Conservation (phyloP, 2,888 invertebrate genomes). For the Aricia artaxerxes region DNA sequence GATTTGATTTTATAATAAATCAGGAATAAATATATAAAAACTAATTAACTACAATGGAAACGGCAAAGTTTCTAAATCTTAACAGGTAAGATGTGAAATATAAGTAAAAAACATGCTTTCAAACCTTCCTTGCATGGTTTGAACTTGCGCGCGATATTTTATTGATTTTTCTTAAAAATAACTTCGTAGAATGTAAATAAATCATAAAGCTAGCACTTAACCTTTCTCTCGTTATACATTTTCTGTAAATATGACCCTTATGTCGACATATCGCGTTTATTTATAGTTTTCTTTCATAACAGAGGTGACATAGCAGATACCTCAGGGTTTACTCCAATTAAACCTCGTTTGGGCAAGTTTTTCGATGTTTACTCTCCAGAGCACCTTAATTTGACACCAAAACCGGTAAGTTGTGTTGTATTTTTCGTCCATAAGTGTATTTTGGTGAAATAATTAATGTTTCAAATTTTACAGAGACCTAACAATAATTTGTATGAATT, state of each 20-base stretch:
- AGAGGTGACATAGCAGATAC: slow-evolving; percentile 48
- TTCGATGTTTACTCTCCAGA: slow-evolving; percentile 73
- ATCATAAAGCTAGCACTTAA: slow-evolving; percentile 64
- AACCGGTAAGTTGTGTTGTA: slow-evolving; percentile 57
- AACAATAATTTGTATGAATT: slow-evolving; percentile 49
- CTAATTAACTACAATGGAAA: slow-evolving; percentile 50
- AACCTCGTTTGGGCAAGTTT: slow-evolving; percentile 68
- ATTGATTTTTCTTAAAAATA: slow-evolving; percentile 79
- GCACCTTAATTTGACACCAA: slow-evolving; percentile 73
- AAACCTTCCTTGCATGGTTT: slow-evolving; percentile 48
- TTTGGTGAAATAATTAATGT: not conserved
- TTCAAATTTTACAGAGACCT: slow-evolving; percentile 51
- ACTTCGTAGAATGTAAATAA: slow-evolving; percentile 76
- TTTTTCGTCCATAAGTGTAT: not conserved
- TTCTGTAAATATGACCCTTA: slow-evolving; percentile 23
- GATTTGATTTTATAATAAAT: not conserved
- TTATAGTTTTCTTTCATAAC: slow-evolving; percentile 29
- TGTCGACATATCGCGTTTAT: slow-evolving; percentile 18
- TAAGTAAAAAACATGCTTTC: not conserved
- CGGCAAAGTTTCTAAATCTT: slow-evolving; percentile 46
- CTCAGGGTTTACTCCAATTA: slow-evolving; percentile 60
- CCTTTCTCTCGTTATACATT: slow-evolving; percentile 48
- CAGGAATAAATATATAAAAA: slow-evolving; percentile 28
- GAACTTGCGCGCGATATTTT: slow-evolving; percentile 75
- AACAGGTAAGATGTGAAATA: slow-evolving; percentile 51